Evolutionary conservation across 2,888 invertebrate species (phyloP), one percentile per base, ranked within the genome.

Genomic region (Eupithecia pulchellata): DNA sequence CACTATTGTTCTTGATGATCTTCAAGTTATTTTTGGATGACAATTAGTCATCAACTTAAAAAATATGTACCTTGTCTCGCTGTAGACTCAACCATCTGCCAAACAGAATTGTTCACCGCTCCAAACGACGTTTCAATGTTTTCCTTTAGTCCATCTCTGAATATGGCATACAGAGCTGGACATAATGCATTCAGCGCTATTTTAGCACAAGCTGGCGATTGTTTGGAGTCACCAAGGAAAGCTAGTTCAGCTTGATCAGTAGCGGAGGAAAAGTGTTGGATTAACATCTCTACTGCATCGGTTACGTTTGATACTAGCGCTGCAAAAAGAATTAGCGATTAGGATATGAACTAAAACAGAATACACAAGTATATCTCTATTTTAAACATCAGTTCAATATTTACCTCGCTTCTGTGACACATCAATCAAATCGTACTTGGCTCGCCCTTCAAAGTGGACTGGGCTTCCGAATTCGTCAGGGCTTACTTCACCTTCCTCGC

Each of bases 41-140:
- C 2, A 5, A 55, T 29, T 17, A n/a, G 11, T 29, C 9, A 20
- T 2, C 2, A 42, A 5, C 13, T 55, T 25, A 14, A 5, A 57
- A 17, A 29, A 57, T 25, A 25, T 9, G 79, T 87, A 94, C 96
- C 98, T 94, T 97, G 97, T 87, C 98, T 97, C 17, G 98, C 97
- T 11, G 98, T 97, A 42, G 97, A 97, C 90, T 98, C 98, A 6
- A 98, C 97, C 78, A 98, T 97, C 91, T 97, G 97, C 98, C 98
- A 98, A 65, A 98, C 97, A 9, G 97, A 97, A 86, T 98, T 97
- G 79, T 96, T 96, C 66, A 98, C 97, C 25, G 97, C 96, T 57
- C 98, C 98, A 85, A 98, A 98, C 52, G 98, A 96, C 6, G 98
- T 97, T 85, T 97, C 96, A 66, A 98, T 95, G 78, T 95, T 96